These are phyloP conservation scores for Spea hammondii DNA, from an alignment of 2,797 vertebrate species.

Conservation along the genomic window DNA sequence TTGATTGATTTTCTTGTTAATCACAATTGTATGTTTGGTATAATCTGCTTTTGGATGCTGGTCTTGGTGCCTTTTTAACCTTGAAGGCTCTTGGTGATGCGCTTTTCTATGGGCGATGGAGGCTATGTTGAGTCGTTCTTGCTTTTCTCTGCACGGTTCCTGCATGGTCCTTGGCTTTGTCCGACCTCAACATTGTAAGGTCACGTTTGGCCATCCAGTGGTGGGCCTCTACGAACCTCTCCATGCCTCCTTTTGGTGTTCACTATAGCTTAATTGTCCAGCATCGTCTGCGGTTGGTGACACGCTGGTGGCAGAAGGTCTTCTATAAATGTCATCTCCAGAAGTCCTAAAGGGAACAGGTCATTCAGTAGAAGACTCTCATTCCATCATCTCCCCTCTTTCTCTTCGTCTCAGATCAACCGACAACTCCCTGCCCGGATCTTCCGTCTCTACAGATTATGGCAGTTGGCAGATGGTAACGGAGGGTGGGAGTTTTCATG, in stretches of 20 bases:
- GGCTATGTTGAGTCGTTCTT: not conserved
- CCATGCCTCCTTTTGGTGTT: conserved; percentile 1
- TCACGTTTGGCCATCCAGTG: not conserved
- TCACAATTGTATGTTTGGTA: no score
- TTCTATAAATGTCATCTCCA: conserved; percentile 16
- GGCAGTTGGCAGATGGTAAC: conserved; percentile 99
- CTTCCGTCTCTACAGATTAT: conserved; percentile 95
- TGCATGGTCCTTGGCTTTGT: conserved; percentile 46
- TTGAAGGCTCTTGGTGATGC: not conserved
- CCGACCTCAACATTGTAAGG: not conserved
- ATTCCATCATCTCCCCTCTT: conserved; percentile 62
- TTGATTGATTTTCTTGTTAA: no score
- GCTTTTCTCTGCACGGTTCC: conserved; percentile 14
- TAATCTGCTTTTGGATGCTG: conserved; percentile 13
- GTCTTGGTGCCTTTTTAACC: conserved; percentile 6
- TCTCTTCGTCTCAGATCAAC: conserved; percentile 82
- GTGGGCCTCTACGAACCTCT: not conserved
- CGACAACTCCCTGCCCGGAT: conserved; percentile 86
- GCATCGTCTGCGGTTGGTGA: conserved; percentile 14
- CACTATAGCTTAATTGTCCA: not conserved
- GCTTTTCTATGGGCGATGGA: not conserved
- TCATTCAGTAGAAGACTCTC: conserved; percentile 60
- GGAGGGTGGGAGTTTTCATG: conserved; percentile 95
- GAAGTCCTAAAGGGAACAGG: conserved; percentile 15
- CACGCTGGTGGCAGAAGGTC: not conserved